Evolutionary conservation across 2,797 vertebrate species (phyloP).

Genomic region (Enteromius paludinosus): DNA sequence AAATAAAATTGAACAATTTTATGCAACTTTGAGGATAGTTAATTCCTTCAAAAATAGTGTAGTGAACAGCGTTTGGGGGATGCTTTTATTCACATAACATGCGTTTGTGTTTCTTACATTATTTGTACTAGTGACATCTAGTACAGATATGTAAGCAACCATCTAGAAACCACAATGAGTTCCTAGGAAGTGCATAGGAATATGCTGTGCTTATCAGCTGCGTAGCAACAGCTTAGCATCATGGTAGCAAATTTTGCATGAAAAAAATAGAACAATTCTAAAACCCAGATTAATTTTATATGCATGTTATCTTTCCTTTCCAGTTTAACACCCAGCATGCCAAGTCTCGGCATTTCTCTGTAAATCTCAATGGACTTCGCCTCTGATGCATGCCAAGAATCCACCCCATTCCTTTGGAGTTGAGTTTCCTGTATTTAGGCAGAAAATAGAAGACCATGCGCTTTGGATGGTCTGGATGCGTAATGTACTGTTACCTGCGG

Average conservation of each 20-base stretch:
- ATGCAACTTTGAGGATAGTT: too few species aligned
- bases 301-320: constrained; percentile 1
- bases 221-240: not conserved
- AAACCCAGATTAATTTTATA: not conserved
- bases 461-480: constrained; percentile 37
- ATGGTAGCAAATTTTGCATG: not conserved
- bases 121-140: not conserved
- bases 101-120: not conserved
- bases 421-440: constrained; percentile 5
- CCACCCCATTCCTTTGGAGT: not conserved
- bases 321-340: not conserved
- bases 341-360: constrained; percentile 7
- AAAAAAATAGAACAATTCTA: not conserved
- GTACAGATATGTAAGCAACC: not conserved
- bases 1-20: too few species aligned
- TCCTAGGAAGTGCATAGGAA: not conserved
- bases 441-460: not conserved
- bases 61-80: not conserved
- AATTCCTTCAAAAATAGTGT: too few species aligned
- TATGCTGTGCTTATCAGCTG: not conserved
- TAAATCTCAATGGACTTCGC: not conserved
- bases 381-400: not conserved
- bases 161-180: not conserved
- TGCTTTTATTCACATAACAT: not conserved
- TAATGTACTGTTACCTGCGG: constrained; percentile 59